Conservation (phyloP, 2,113 vertebrate species). For the Peromyscus maniculatus region DNA sequence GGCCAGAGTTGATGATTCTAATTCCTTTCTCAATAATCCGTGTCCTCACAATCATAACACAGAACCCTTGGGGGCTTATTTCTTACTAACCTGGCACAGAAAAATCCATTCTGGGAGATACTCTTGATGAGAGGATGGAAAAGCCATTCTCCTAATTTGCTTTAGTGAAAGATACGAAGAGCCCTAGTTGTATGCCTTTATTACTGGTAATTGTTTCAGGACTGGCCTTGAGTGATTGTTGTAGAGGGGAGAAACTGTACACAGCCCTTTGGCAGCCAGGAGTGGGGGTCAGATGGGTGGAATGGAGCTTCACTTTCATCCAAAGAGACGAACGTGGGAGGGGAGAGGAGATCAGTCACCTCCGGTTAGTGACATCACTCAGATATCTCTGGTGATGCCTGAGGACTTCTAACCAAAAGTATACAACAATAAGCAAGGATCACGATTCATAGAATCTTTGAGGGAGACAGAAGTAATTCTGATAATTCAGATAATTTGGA, state of each 20-base stretch:
- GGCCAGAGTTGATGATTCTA: constrained; percentile 49
- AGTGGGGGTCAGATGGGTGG: neutral
- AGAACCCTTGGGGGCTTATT: constrained; percentile 38
- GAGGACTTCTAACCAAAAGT: neutral
- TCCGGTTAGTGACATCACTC: neutral
- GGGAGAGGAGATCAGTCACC: neutral
- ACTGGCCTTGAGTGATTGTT: constrained; percentile 37
- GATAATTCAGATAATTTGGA: neutral
- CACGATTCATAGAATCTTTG: neutral
- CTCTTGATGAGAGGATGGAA: constrained; percentile 54
- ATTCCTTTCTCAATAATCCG: constrained; percentile 71
- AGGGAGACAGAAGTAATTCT: neutral
- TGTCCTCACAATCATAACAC: constrained; percentile 62
- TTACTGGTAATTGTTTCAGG: constrained; percentile 63
- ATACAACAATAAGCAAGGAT: neutral
- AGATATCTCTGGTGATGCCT: neutral
- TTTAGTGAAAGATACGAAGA: constrained; percentile 35
- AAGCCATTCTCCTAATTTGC: constrained; percentile 55
- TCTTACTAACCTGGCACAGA: constrained; percentile 34
- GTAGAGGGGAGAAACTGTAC: constrained; percentile 55
- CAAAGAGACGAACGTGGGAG: neutral
- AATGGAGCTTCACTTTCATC: neutral
- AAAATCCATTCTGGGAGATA: constrained; percentile 25
- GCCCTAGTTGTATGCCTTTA: neutral
- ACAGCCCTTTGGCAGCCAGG: neutral